Percentiles rank a stretch among this genome's conserved stretches.
These are phyloP conservation scores for Nebria brevicollis DNA, from an alignment of 2,888 invertebrate species.

Conservation along the genomic window DNA sequence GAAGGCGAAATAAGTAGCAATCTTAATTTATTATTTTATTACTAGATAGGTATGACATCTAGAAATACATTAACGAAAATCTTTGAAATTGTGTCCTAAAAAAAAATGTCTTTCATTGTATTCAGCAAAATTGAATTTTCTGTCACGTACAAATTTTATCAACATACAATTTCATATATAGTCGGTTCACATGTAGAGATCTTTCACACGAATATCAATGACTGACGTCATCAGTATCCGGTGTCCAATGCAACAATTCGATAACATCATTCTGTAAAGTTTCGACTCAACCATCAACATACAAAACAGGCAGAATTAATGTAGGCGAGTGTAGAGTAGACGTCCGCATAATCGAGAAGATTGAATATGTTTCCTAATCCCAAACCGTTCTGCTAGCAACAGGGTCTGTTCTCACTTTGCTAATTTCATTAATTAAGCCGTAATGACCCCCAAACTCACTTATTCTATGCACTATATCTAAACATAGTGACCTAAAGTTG, in stretches of 20 bases:
- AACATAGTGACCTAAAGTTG: background rate
- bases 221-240: background rate
- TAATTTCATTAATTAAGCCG: constrained; percentile 40
- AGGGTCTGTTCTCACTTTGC: constrained; percentile 21
- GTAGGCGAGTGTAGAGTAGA: background rate
- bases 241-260: background rate
- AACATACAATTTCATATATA: background rate
- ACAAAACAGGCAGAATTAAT: background rate
- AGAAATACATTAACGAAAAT: too few species aligned
- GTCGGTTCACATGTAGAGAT: background rate
- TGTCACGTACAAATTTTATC: too few species aligned
- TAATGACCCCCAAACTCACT: constrained; percentile 25
- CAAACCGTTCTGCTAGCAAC: background rate
- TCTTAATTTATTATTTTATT: too few species aligned
- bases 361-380: background rate
- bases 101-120: background rate
- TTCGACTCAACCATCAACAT: too few species aligned
- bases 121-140: too few species aligned
- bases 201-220: constrained; percentile 1
- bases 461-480: background rate
- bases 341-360: background rate
- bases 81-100: too few species aligned
- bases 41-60: too few species aligned
- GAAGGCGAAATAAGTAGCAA: too few species aligned
- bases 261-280: too few species aligned